Base-by-base conservation (phyloP, 92 coral and sea anemone species). In the Isaurus tuberculatus region DNA sequence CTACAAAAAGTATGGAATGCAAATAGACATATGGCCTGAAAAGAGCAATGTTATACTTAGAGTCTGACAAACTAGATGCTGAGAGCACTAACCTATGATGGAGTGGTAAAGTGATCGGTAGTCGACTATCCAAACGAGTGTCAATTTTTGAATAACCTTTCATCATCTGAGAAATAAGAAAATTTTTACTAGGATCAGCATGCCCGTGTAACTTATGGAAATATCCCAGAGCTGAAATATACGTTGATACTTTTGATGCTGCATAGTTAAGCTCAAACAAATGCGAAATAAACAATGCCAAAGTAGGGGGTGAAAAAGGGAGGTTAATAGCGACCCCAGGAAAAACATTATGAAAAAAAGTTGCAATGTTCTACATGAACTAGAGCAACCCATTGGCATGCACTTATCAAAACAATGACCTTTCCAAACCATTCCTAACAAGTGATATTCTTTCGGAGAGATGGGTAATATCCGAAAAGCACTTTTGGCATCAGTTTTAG, bases 271-370 rank as follows among this genome's bases (percentile, higher is more conserved):
- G 70, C 3, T 91, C 70, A 75, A 61, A 88, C 84, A 88, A 65
- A 80, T 88, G 85, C 16, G 88, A 87, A 2, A 85, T 88, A 68
- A 91, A 91, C 7, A 88, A 46, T 0, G 91, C 91, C 26, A 91
- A 46, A 17, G 53, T 46, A 20, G 89, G 53, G 3, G 90, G 94
- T 17, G 89, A 66, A 40, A 88, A 40, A 13, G 46, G 46, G 7
- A 40, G 46, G 9, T 40, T 40, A 40, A 40, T 40, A 40, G 46
- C 1, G 9, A 40, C 8, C 46, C 46, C 46, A 40, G 46, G 46
- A 40, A 40, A 40, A 40, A 40, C 46, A 2, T 40, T 1, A 40
- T 40, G 3, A 40, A 40, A 40, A 40, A 6, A 40, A 7, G 42
- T 3, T 40, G 46, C 29, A 19, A 89, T 25, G 72, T 89, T 15